phyloP scores from a whole-genome alignment of 2,797 vertebrate genomes.

The Sebastes alutus region DNA sequence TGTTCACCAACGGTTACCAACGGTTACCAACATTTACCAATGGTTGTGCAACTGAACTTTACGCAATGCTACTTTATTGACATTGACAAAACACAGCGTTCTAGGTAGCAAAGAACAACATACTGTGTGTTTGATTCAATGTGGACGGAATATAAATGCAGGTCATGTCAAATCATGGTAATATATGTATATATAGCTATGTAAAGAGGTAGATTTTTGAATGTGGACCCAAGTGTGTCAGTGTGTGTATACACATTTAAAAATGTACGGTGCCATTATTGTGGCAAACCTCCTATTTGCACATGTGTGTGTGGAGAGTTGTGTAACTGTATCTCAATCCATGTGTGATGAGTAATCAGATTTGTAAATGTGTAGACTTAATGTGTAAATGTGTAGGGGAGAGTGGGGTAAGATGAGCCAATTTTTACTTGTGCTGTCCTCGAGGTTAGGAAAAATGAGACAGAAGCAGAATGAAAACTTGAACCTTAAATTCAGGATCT shows the following conservation, averaged over 20 bases:
- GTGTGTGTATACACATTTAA: too few relatives aligned
- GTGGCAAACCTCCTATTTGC: not conserved
- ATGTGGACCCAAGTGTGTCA: too few relatives aligned
- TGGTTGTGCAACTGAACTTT: not conserved
- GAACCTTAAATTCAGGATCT: too few relatives aligned
- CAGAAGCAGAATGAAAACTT: too few relatives aligned
- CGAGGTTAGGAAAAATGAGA: too few relatives aligned
- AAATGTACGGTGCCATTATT: too few relatives aligned
- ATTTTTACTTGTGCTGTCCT: too few relatives aligned
- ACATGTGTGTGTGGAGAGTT: not conserved
- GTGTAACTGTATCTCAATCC: not conserved
- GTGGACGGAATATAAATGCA: not conserved
- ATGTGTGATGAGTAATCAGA: not conserved
- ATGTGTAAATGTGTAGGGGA: too few relatives aligned
- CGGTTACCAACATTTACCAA: too few relatives aligned
- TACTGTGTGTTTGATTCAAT: not conserved
- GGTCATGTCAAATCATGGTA: not conserved
- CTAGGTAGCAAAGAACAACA: not conserved
- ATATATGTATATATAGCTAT: not conserved
- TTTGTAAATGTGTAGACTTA: not conserved
- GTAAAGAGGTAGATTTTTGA: too few relatives aligned
- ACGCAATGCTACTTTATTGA: not conserved
- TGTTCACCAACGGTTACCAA: too few relatives aligned
- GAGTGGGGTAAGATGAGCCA: too few relatives aligned
- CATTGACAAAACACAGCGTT: not conserved